Evolutionary conservation across 2,113 vertebrate species (phyloP).

Genomic region (Halcyon malimbica): DNA sequence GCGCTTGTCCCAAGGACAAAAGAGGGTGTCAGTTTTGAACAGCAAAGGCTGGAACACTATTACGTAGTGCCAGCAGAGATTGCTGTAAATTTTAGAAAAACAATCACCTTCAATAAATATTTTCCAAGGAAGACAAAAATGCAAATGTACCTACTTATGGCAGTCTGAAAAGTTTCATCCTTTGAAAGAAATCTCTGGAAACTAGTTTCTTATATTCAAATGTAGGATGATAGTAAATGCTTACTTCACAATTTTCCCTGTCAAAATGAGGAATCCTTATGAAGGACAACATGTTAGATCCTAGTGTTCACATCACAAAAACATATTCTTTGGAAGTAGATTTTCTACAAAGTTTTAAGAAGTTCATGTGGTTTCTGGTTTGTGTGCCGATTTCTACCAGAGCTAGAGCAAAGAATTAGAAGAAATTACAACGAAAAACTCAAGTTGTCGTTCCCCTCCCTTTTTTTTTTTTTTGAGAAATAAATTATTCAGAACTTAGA

Average conservation of each 20-base stretch:
- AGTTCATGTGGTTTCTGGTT: rapidly evolving
- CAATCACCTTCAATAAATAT: neutral
- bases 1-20: constrained; percentile 35
- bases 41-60: neutral
- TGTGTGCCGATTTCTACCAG: neutral
- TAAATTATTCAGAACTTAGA: neutral
- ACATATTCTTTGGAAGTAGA: neutral
- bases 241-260: neutral
- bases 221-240: neutral
- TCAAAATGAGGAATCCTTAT: neutral
- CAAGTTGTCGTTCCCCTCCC: neutral
- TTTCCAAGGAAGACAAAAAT: neutral
- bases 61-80: neutral
- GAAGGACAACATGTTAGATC: neutral
- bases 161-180: neutral
- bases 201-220: neutral
- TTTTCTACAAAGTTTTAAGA: neutral
- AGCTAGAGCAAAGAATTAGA: neutral
- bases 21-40: constrained; percentile 7
- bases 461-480: neutral
- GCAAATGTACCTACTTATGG: neutral
- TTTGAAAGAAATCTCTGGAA: neutral
- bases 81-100: neutral
- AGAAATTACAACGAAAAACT: neutral
- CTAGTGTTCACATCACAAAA: neutral